Evolutionary conservation across 2,113 vertebrate genomes (phyloP).

Genomic region (Pelmatolapia mariae): DNA sequence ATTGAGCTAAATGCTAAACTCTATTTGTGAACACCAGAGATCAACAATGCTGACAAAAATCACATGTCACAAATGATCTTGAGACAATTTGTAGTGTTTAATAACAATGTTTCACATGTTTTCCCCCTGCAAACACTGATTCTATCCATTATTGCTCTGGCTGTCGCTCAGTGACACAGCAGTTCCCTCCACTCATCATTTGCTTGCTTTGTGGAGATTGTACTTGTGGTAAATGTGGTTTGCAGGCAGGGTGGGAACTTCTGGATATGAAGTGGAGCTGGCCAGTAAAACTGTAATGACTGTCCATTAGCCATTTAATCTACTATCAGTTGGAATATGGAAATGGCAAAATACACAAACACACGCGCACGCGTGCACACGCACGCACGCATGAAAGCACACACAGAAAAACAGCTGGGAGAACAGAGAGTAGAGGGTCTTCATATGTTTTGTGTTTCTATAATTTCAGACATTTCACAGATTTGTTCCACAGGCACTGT

Average conservation of each 20-base stretch:
- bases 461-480: background rate
- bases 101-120: background rate
- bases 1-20: background rate
- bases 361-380: background rate
- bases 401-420: background rate
- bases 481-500: background rate
- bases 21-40: background rate
- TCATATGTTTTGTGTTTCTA: background rate
- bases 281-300: background rate
- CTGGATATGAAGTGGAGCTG: background rate
- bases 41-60: background rate
- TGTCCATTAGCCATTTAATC: background rate
- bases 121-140: background rate
- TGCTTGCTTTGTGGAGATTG: background rate
- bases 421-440: background rate
- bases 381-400: background rate
- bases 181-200: background rate
- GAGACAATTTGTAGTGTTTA: background rate
- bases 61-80: background rate
- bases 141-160: background rate
- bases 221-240: background rate
- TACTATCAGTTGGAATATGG: background rate
- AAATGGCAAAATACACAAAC: background rate
- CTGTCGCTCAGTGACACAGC: background rate
- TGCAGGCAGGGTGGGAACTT: constrained; percentile 20